These are phyloP conservation scores for Meteorus colon DNA, from an alignment of 2,888 invertebrate genomes.

Conservation along the genomic window DNA sequence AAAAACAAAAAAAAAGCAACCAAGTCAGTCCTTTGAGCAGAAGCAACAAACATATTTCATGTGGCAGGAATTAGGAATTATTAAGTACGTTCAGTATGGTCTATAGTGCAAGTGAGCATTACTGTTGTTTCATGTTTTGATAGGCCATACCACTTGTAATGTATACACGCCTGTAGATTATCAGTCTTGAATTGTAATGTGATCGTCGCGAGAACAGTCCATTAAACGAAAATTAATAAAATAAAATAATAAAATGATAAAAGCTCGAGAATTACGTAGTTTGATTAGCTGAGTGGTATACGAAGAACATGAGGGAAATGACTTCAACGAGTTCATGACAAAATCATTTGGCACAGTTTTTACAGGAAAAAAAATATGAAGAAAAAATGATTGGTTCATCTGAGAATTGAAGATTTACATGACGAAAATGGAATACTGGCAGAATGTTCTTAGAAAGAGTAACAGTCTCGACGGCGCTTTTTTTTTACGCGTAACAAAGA, in stretches of 20 bases:
- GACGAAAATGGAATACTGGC: conserved; percentile 52
- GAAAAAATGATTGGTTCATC: background rate
- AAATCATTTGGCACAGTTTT: conserved; percentile 69
- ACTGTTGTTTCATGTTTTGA: background rate
- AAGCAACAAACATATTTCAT: conserved; percentile 9
- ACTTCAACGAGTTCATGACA: conserved; percentile 46
- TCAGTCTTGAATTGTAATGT: conserved; percentile 58
- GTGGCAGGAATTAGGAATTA: conserved; percentile 29
- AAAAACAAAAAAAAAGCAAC: conserved; percentile 41
- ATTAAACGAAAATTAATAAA: conserved; percentile 25
- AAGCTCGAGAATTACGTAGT: conserved; percentile 28
- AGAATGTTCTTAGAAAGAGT: conserved; percentile 62
- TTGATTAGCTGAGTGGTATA: conserved; percentile 13
- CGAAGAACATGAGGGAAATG: conserved; percentile 46
- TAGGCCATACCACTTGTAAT: conserved; percentile 56
- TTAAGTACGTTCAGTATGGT: conserved; percentile 47
- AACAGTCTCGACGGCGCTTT: conserved; percentile 62
- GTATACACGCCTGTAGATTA: conserved; percentile 48
- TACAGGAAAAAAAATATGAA: conserved; percentile 45
- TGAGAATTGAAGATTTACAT: background rate
- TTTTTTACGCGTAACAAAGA: background rate
- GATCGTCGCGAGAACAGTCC: conserved; percentile 24
- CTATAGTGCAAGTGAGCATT: conserved; percentile 27
- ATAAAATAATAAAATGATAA: conserved; percentile 20
- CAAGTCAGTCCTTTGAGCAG: conserved; percentile 33